These are phyloP conservation scores for Phallusia fumigata DNA, from an alignment of 23 tunicate genomes.

Conservation along the genomic window DNA sequence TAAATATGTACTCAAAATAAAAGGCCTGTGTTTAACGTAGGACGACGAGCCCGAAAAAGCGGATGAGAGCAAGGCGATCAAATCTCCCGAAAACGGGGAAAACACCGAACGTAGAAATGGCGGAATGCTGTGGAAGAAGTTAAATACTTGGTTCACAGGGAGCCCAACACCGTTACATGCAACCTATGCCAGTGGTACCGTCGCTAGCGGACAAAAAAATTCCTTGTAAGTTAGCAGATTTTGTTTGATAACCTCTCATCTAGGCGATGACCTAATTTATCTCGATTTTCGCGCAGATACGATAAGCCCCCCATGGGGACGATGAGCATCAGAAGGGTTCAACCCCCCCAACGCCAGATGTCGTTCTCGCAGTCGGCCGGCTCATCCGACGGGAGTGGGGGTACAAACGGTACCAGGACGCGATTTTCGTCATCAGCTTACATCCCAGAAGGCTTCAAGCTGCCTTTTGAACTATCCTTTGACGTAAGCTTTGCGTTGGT, in stretches of 20 bases:
- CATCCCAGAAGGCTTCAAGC: conserved; percentile 62
- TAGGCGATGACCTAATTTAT: neutral
- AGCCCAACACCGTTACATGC: neutral
- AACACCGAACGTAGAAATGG: neutral
- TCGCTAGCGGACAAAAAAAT: neutral
- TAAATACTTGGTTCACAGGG: neutral
- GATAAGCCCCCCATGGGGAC: conserved; percentile 82
- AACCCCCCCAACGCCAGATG: conserved; percentile 40
- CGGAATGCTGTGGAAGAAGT: neutral
- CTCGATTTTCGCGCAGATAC: conserved; percentile 25
- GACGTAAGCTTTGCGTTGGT: conserved; percentile 25
- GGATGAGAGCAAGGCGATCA: conserved; percentile 4
- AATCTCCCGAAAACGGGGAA: neutral
- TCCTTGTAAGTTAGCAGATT: neutral
- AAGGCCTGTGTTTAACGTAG: neutral
- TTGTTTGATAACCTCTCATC: neutral
- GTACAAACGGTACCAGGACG: conserved; percentile 5
- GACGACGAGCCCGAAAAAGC: neutral
- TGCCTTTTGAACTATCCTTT: conserved; percentile 59
- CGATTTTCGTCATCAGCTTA: conserved; percentile 42
- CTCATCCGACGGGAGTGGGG: conserved; percentile 10
- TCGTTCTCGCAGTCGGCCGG: neutral
- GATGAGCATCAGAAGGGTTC: conserved; percentile 42
- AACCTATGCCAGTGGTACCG: neutral
- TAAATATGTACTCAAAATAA: too few relatives aligned